phyloP scores from a whole-genome alignment of 2,888 invertebrate genomes.

The Itoplectis maculator region DNA sequence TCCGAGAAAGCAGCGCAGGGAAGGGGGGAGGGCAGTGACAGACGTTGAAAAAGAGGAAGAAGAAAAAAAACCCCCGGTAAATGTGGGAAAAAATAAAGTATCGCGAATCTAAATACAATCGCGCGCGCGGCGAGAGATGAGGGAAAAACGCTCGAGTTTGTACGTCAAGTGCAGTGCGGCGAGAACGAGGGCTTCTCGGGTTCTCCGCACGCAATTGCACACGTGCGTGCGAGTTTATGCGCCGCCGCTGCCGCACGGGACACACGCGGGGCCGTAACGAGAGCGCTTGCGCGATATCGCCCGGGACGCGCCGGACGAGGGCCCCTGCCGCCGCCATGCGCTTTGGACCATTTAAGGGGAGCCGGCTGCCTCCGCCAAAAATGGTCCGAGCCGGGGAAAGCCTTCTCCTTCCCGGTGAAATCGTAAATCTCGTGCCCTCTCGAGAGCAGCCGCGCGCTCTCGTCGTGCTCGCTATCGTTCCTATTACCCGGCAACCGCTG shows the following conservation, averaged over 20 bases:
- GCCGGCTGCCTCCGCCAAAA: slow-evolving; percentile 66
- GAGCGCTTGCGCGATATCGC: slow-evolving; percentile 64
- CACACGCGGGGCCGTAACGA: slow-evolving; percentile 50
- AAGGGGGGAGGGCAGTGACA: no score
- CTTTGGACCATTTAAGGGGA: slow-evolving; percentile 69
- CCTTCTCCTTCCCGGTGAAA: slow-evolving; percentile 73
- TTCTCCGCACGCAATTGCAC: slow-evolving; percentile 53
- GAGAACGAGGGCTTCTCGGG: slow-evolving; percentile 58
- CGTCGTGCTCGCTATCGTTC: slow-evolving; percentile 36
- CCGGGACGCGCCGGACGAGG: slow-evolving; percentile 8
- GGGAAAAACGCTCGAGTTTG: slow-evolving; percentile 59
- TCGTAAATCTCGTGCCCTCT: slow-evolving; percentile 75
- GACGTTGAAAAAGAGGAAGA: slow-evolving; percentile 19
- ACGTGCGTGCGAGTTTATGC: slow-evolving; percentile 55
- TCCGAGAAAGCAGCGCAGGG: slow-evolving; percentile 37
- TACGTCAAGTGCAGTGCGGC: slow-evolving; percentile 61
- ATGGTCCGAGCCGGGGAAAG: slow-evolving; percentile 73
- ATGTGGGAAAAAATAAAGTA: slow-evolving; percentile 63
- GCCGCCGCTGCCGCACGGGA: neutral
- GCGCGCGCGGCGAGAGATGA: slow-evolving; percentile 61
- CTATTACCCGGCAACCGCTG: slow-evolving; percentile 37
- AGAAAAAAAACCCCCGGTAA: neutral
- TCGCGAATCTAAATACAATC: slow-evolving; percentile 74
- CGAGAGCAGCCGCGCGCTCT: slow-evolving; percentile 25
- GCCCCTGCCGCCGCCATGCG: slow-evolving; percentile 15